Conservation (phyloP, 1,140 invertebrate genomes). For the Drosophila athabasca region DNA sequence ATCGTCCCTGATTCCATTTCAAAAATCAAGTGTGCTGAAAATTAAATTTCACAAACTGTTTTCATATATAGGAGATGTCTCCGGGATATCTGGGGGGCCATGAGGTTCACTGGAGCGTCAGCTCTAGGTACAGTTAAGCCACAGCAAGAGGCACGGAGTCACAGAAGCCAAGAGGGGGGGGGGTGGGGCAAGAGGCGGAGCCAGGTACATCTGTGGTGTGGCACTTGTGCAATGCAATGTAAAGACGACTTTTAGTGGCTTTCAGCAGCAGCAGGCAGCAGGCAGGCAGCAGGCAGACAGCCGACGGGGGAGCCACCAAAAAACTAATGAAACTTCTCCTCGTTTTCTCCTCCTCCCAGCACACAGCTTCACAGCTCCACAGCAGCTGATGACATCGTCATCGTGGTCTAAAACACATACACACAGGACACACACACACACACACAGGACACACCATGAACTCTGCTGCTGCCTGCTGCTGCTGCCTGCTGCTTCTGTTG, state of each 20-base stretch:
- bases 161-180: too few relatives aligned
- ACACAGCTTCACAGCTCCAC: constrained; percentile 7
- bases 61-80: constrained; percentile 24
- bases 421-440: constrained; percentile 11
- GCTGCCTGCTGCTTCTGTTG: constrained; percentile 3
- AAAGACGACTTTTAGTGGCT: constrained; percentile 69
- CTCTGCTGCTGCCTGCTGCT: constrained; percentile 1
- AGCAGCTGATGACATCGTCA: constrained; percentile 48
- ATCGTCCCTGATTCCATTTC: constrained; percentile 32
- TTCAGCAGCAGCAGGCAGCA: constrained; percentile 11
- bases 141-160: too few relatives aligned
- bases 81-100: not conserved
- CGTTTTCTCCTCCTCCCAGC: not conserved
- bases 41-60: constrained; percentile 72
- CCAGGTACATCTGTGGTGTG: not conserved
- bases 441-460: constrained; percentile 14
- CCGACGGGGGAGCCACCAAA: constrained; percentile 17
- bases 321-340: constrained; percentile 71
- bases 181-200: too few relatives aligned
- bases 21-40: constrained; percentile 74
- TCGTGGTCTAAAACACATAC: constrained; percentile 33
- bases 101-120: too few relatives aligned
- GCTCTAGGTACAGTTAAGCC: too few relatives aligned
- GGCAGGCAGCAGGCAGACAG: not conserved
- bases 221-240: constrained; percentile 44